Percentiles rank a stretch among this genome's conserved stretches.
Conservation (phyloP, 2,797 vertebrate species). For the Liasis olivaceus region DNA sequence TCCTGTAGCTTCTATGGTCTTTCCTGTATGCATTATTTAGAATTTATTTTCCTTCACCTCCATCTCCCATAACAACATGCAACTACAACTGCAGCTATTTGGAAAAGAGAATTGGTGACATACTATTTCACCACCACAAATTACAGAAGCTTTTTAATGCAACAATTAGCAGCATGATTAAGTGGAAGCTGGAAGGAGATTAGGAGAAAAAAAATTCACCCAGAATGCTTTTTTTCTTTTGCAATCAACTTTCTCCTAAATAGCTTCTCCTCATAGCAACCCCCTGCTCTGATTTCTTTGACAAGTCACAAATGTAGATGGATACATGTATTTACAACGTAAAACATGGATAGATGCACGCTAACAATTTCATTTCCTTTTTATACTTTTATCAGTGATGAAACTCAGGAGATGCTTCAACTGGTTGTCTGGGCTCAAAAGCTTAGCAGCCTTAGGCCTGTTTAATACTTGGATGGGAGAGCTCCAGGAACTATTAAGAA, state of each 20-base stretch:
- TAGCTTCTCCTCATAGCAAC: background rate
- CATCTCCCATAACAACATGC: background rate
- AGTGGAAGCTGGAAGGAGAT: no score
- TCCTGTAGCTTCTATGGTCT: background rate
- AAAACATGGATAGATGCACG: background rate
- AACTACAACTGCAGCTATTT: background rate
- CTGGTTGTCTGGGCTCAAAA: background rate
- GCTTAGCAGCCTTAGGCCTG: background rate
- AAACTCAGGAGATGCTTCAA: background rate
- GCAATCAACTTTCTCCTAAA: no score
- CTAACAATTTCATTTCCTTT: no score
- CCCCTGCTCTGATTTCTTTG: no score
- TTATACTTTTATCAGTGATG: background rate
- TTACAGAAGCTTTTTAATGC: no score
- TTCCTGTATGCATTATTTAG: background rate
- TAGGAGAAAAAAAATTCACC: no score
- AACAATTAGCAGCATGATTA: no score
- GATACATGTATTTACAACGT: background rate
- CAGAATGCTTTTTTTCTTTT: no score
- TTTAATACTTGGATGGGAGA: background rate
- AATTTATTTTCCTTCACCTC: background rate
- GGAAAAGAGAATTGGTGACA: no score
- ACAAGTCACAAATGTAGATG: background rate
- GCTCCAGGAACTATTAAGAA: background rate
- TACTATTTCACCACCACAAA: no score